Evolutionary conservation across 35 echinoderm and acorn worm genomes (phyloP), one percentile per base, ranked within the genome.

Genomic region (Acanthaster planci): DNA sequence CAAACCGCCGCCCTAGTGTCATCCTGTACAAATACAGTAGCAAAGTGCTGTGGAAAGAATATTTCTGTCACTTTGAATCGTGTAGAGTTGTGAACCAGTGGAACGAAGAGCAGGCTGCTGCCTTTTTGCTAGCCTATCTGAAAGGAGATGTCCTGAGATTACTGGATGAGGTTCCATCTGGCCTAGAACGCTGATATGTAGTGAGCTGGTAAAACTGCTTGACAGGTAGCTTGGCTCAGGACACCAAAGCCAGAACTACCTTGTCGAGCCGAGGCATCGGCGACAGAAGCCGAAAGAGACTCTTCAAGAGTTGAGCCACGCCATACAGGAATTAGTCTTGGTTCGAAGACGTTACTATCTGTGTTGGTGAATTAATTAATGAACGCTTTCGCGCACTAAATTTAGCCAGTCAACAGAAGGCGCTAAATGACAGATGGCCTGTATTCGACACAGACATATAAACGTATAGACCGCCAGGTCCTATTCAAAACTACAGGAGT

Each of bases 321-420:
- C 56, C 23, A 86, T 86, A 39, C 60, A 86, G 8, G 67, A 86
- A n/a, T n/a, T n/a, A n/a, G n/a, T n/a, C n/a, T n/a, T n/a, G n/a
- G n/a, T n/a, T n/a, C n/a, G n/a, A n/a, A n/a, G n/a, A n/a, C n/a
- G n/a, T n/a, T n/a, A n/a, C n/a, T n/a, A n/a, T n/a, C n/a, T n/a
- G n/a, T n/a, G n/a, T n/a, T n/a, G n/a, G n/a, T n/a, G n/a, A n/a
- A n/a, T n/a, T n/a, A n/a, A n/a, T n/a, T n/a, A n/a, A n/a, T n/a
- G n/a, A n/a, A n/a, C n/a, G n/a, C n/a, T n/a, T n/a, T n/a, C n/a
- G n/a, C n/a, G n/a, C n/a, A n/a, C n/a, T n/a, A n/a, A n/a, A n/a
- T n/a, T n/a, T n/a, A n/a, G n/a, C n/a, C n/a, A n/a, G n/a, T n/a
- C n/a, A n/a, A n/a, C n/a, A n/a, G n/a, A n/a, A n/a, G n/a, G n/a